A percentile compares a stretch with the other conserved stretches of the same genome.
These are phyloP conservation scores for Aphis craccivora DNA, from an alignment of 1,140 invertebrate species.

Conservation along the genomic window DNA sequence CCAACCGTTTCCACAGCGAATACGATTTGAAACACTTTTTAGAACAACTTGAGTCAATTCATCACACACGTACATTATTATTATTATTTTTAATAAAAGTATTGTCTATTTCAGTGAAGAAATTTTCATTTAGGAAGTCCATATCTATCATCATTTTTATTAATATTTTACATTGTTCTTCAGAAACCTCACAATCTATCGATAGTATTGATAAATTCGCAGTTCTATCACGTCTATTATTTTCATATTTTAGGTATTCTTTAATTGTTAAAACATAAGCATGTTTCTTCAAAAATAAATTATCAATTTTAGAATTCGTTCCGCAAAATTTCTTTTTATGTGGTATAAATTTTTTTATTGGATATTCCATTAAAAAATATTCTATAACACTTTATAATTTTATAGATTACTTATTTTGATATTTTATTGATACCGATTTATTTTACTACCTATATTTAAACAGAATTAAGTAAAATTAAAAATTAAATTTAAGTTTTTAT, in stretches of 20 bases:
- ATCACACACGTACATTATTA: conserved; percentile 48
- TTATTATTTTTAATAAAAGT: conserved; percentile 23
- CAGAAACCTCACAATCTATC: background rate
- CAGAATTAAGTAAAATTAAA: background rate
- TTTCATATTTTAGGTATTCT: background rate
- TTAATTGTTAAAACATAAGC: background rate
- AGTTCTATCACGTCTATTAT: background rate
- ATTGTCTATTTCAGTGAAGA: background rate
- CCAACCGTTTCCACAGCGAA: conserved; percentile 1
- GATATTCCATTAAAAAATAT: background rate
- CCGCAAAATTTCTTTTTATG: background rate
- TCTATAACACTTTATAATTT: background rate
- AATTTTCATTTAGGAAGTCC: background rate
- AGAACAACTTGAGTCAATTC: background rate
- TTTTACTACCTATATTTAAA: background rate
- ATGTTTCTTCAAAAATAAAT: background rate
- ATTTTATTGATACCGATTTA: background rate
- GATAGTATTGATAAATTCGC: background rate
- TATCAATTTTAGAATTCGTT: background rate
- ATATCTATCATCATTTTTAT: conserved; percentile 7
- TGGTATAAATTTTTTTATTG: background rate
- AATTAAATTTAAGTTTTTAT: background rate
- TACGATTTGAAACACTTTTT: conserved; percentile 55
- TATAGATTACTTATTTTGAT: background rate
- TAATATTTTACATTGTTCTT: background rate